These are phyloP conservation scores for Plemyria rubiginata DNA, from an alignment of 2,888 invertebrate genomes.

Conservation along the genomic window DNA sequence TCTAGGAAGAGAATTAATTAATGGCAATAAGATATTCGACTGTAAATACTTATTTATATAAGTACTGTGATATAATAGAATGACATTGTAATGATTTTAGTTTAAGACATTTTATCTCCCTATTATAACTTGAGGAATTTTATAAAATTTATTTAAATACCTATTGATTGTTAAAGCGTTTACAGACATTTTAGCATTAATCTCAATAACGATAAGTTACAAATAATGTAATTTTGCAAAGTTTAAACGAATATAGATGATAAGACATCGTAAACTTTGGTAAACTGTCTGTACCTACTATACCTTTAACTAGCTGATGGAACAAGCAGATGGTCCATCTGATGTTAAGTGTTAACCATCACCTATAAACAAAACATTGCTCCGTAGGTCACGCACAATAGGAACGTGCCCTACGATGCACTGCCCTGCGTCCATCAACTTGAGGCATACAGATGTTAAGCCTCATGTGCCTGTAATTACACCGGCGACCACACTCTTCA, in stretches of 20 bases:
- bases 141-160: conserved; percentile 37
- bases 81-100: conserved; percentile 52
- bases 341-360: too few relatives aligned
- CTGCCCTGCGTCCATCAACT: too few relatives aligned
- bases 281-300: too few relatives aligned
- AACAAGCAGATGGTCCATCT: too few relatives aligned
- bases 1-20: conserved; percentile 8
- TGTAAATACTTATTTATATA: conserved; percentile 51
- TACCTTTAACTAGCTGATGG: too few relatives aligned
- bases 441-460: too few relatives aligned
- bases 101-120: conserved; percentile 45
- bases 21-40: conserved; percentile 43
- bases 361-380: too few relatives aligned
- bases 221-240: background rate
- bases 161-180: conserved; percentile 31
- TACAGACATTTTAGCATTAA: conserved; percentile 11
- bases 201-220: background rate
- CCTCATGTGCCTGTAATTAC: too few relatives aligned
- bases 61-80: conserved; percentile 60
- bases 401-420: too few relatives aligned
- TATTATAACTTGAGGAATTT: conserved; percentile 44
- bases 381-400: too few relatives aligned
- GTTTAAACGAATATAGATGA: background rate
- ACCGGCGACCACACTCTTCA: too few relatives aligned
- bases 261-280: too few relatives aligned